Evolutionary conservation across 2,888 invertebrate species (phyloP).

Genomic region (Andrena chrysosceles): DNA sequence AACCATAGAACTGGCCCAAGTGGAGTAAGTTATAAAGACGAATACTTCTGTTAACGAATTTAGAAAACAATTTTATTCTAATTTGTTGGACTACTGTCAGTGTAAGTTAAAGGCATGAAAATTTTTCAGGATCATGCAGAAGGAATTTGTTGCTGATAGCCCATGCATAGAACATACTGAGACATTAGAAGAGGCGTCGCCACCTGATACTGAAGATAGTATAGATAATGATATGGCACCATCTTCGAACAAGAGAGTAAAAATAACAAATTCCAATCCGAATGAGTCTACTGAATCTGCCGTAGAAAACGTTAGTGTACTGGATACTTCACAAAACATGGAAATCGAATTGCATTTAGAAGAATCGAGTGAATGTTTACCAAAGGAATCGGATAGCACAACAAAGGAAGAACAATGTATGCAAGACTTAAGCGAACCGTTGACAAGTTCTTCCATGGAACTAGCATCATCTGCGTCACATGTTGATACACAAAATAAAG

Average conservation of each 20-base stretch:
- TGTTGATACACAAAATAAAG: neutral
- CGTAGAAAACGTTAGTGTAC: neutral
- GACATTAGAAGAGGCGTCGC: neutral
- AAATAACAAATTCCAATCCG: slow-evolving; percentile 3
- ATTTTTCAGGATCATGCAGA: slow-evolving; percentile 55
- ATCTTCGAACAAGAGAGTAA: slow-evolving; percentile 22
- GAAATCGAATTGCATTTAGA: neutral
- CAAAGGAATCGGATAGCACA: neutral
- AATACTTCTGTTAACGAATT: neutral
- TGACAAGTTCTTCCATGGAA: neutral
- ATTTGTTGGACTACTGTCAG: neutral
- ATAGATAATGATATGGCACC: slow-evolving; percentile 9
- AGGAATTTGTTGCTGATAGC: slow-evolving; percentile 35
- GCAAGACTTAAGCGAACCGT: neutral
- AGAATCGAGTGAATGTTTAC: neutral
- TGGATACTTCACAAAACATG: neutral
- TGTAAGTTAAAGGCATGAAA: neutral
- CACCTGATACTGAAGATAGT: neutral
- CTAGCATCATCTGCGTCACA: neutral
- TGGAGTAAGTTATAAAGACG: slow-evolving; percentile 54
- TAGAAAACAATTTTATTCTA: neutral
- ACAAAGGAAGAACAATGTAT: neutral
- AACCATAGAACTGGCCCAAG: slow-evolving; percentile 69
- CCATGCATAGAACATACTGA: neutral
- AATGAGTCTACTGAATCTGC: neutral